Evolutionary conservation across 2,113 vertebrate genomes (phyloP), one percentile per base, ranked within the genome.

Genomic region (Zeus faber): DNA sequence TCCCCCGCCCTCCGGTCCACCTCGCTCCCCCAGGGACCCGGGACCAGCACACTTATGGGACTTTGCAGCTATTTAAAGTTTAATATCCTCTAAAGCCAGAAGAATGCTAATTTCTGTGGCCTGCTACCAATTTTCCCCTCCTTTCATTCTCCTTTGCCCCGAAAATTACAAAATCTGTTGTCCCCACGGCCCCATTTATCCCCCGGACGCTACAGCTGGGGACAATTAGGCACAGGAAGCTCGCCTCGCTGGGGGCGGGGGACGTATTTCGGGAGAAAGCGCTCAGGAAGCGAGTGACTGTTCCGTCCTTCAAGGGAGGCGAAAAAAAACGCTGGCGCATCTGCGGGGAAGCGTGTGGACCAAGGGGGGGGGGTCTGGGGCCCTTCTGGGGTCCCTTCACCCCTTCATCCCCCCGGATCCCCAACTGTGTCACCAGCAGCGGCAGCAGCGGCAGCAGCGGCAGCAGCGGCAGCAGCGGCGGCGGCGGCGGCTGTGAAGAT

Each of bases 51-150:
- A 67, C 79, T 76, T 79, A 35, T 13, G 79, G 80, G 83, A 83
- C 61, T 85, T 85, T 81, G 70, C 74, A 68, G 62, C 84, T 83
- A 76, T 84, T 89, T 85, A 82, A 88, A 85, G 71, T 88, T 82
- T 88, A 82, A 89, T 87, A 82, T 67, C 59, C 75, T 76, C 67
- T 66, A 75, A 86, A 80, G 76, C 76, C 74, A 74, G 82, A 89
- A 80, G 82, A 89, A 89, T 88, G 84, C 81, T 87, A 90, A 88
- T 89, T 88, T 87, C 50, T 76, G 65, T 70, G 76, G 84, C 77
- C 84, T 90, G 85, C 78, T 81, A 88, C 84, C 87, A 86, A 85
- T 89, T 90, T 85, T 72, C 77, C 41, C 62, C 63, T 43, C 67
- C 65, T 78, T 87, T 85, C 59, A 82, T 75, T 79, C 71, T n/a